Base-by-base conservation (phyloP, 92 coral and sea anemone genomes). In the Porites evermanni region DNA sequence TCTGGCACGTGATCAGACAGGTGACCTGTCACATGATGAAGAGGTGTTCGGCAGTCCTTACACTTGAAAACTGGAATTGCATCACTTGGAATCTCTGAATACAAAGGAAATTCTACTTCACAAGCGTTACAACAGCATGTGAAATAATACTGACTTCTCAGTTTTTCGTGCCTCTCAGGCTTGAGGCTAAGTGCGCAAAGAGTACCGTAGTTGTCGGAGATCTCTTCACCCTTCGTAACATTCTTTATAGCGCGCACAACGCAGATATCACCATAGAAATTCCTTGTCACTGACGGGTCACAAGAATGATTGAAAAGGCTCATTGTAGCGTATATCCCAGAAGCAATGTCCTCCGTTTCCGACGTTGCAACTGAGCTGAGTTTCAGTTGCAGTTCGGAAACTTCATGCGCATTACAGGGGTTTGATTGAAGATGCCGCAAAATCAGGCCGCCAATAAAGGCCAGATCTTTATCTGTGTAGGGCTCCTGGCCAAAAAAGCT, bases 331-430 rank as follows among this genome's bases (percentile, higher is more conserved):
- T 93, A 97, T 53, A 97, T 95, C 7, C 97, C 99, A 19, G 99
- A 95, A 19, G 98, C 99, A 83, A 95, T 94, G 76, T 97, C 99
- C 14, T 52, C 80, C 10, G 99, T 93, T 17, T 90, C 98, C 23
- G 99, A 97, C 16, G 96, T 95, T 78, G 89, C 97, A 79, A 97
- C 93, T 70, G 98, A 94, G 29, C 87, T 79, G 4, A 69, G 86
- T 53, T 92, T 85, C 23, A 95, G 94, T 60, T 95, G 90, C 72
- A 97, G 91, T 72, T 97, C 98, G 16, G 99, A 92, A 16, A 97
- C 89, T 80, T 97, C 99, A 82, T 97, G 99, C 0, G 99, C 98
- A 87, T 97, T 97, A 71, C 99, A 97, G 3, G 99, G 98, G 75
- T 95, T 88, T 67, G 93, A 89, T 54, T 97, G 99, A 65, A 95